phyloP scores from a whole-genome alignment of 2,888 invertebrate genomes.

The Scaptomyza cyrtandrae region DNA sequence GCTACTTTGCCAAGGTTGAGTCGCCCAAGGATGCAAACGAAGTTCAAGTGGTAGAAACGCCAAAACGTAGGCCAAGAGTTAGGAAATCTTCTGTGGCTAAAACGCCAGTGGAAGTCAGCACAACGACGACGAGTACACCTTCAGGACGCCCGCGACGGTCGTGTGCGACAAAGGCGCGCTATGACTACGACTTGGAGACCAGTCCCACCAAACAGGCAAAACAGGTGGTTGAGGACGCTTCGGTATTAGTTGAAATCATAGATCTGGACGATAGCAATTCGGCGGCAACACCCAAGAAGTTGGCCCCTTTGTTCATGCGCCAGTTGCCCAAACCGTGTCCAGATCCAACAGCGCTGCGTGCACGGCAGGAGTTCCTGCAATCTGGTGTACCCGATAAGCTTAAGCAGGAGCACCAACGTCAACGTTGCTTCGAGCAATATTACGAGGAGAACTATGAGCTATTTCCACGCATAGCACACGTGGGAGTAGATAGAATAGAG shows the following conservation, averaged over 20 bases:
- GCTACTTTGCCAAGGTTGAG: conserved; percentile 86
- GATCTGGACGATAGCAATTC: conserved; percentile 76
- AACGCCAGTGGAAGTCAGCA: conserved; percentile 12
- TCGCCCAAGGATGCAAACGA: conserved; percentile 63
- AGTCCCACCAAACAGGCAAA: conserved; percentile 65
- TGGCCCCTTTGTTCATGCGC: conserved; percentile 90
- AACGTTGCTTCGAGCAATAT: conserved; percentile 41
- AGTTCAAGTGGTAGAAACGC: conserved; percentile 33
- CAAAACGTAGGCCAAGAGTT: conserved; percentile 48
- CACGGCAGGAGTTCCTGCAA: conserved; percentile 89
- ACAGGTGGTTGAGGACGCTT: conserved; percentile 5
- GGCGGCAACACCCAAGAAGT: conserved; percentile 84
- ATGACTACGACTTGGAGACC: conserved; percentile 78
- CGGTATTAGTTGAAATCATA: conserved; percentile 65
- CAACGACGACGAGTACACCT: conserved; percentile 41
- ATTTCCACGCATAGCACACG: conserved; percentile 88
- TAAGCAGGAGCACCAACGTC: conserved; percentile 86
- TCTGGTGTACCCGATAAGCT: conserved; percentile 89
- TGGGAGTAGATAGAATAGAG: conserved; percentile 74
- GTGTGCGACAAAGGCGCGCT: conserved; percentile 80
- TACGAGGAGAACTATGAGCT: conserved; percentile 82
- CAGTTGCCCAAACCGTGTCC: conserved; percentile 86
- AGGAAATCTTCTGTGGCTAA: conserved; percentile 11
- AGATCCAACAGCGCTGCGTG: conserved; percentile 87
- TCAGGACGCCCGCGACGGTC: conserved; percentile 79